A percentile compares a stretch with the other conserved stretches of the same genome.
These are phyloP conservation scores for Gnatocerus cornutus DNA, from an alignment of 2,888 invertebrate species.

Conservation along the genomic window DNA sequence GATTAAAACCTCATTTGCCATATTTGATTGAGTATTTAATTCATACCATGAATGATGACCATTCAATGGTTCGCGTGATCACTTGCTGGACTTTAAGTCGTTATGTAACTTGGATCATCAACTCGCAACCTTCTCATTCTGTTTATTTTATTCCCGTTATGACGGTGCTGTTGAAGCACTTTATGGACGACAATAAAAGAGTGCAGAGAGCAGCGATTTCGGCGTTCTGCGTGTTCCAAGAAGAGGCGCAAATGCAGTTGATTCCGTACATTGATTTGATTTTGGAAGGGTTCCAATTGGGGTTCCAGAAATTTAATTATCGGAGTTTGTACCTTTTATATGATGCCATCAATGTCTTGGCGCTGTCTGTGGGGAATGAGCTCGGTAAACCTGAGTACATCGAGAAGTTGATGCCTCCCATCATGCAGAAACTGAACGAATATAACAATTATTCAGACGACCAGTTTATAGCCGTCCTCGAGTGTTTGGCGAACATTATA, in stretches of 20 bases:
- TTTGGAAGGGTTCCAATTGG: slow-evolving; percentile 81
- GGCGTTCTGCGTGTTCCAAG: slow-evolving; percentile 85
- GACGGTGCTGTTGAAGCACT: slow-evolving; percentile 79
- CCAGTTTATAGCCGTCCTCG: slow-evolving; percentile 80
- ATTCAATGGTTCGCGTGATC: slow-evolving; percentile 82
- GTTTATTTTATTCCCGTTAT: slow-evolving; percentile 81
- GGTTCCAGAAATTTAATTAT: slow-evolving; percentile 80
- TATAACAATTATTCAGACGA: slow-evolving; percentile 83
- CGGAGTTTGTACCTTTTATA: slow-evolving; percentile 84
- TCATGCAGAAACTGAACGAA: slow-evolving; percentile 82
- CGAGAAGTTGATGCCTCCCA: slow-evolving; percentile 80
- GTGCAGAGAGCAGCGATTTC: slow-evolving; percentile 87
- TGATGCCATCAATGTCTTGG: slow-evolving; percentile 85
- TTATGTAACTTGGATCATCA: slow-evolving; percentile 84
- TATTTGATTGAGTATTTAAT: slow-evolving; percentile 81
- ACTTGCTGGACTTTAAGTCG: slow-evolving; percentile 86
- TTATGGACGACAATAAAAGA: slow-evolving; percentile 82
- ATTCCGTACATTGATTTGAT: slow-evolving; percentile 83
- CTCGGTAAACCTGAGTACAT: slow-evolving; percentile 81
- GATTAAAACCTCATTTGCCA: slow-evolving; percentile 80
- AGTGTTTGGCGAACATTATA: slow-evolving; percentile 84
- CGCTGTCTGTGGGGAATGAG: slow-evolving; percentile 82
- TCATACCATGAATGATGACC: slow-evolving; percentile 78
- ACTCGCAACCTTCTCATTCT: slow-evolving; percentile 71
- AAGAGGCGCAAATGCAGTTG: slow-evolving; percentile 83